phyloP scores from a whole-genome alignment of 2,113 vertebrate species.

The Sciurus niger region DNA sequence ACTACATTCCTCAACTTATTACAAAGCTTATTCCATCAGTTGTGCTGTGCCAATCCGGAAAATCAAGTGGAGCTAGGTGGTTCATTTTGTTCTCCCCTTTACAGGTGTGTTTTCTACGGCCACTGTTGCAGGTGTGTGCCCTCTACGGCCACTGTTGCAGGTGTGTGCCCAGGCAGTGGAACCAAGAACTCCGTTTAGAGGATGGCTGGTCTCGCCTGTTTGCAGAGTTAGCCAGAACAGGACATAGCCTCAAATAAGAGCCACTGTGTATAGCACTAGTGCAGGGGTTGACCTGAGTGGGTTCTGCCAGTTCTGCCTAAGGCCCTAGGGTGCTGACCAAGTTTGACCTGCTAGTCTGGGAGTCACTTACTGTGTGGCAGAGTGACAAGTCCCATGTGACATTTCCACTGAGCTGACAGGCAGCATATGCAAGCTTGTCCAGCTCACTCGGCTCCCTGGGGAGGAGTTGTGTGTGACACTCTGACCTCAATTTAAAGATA shows the following conservation, averaged over 20 bases:
- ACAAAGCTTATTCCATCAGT: not conserved
- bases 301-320: constrained; percentile 80
- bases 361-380: constrained; percentile 81
- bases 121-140: not conserved
- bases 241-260: not conserved
- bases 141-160: not conserved
- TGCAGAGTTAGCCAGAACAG: not conserved
- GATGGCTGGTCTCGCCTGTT: constrained; percentile 1
- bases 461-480: constrained; percentile 82
- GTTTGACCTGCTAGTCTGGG: constrained; percentile 77
- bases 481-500: constrained; percentile 88
- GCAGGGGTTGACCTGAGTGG: constrained; percentile 69
- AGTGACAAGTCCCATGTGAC: constrained; percentile 87
- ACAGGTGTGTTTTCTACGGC: not conserved
- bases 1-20: not conserved
- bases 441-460: constrained; percentile 68
- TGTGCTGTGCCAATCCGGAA: not conserved
- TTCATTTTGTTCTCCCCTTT: constrained; percentile 34
- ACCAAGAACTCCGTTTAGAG: constrained; percentile 22
- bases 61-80: constrained; percentile 63
- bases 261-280: not conserved
- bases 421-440: constrained; percentile 70
- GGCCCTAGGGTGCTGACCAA: constrained; percentile 78
- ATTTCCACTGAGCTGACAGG: constrained; percentile 85
- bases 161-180: not conserved